Base-by-base conservation (phyloP, 2,888 invertebrate genomes). In the Agrenia bidenticulata region DNA sequence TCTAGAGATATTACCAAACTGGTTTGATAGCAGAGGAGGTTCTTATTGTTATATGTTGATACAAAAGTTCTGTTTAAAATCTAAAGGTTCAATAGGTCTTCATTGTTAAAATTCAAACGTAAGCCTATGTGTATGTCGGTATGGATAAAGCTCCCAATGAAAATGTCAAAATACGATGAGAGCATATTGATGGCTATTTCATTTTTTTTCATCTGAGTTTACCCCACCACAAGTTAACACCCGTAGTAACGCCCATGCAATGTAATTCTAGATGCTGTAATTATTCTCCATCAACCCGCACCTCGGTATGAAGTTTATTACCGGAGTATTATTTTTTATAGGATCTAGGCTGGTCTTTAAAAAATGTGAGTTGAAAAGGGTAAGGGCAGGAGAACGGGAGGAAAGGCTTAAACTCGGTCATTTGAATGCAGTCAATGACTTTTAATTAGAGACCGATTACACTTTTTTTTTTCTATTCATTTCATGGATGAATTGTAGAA, bases 401-500 rank as follows among this genome's bases (percentile, higher is more conserved):
- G 19, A 32, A 27, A 54, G 32, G 19, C n/a, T 57, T 62, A 66
- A 73, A 72, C 61, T 64, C 65, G 73, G 70, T 70, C 73, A 70
- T 75, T 73, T 73, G 69, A 73, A 75, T 75, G 71, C 75, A 75
- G 73, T 69, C 73, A 73, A 75, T 72, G 75, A 63, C 72, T 75
- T 75, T 73, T 75, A 75, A 75, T 75, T 75, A 73, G 73, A 71
- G 69, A 61, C 50, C 70, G 67, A 75, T 72, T 73, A 71, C 64
- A 64, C 55, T 69, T 70, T 75, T 69, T 58, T 67, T 59, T 63
- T 32, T 59, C 60, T 61, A 64, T 64, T 67, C 72, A 67, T 73
- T 73, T 72, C 69, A 72, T 65, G 72, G 64, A 26, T 59, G 63
- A 69, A 67, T 61, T 71, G 62, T 64, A 71, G 61, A 67, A 67